phyloP scores from a whole-genome alignment of 2,113 vertebrate species.

The Siphamia tubifer region DNA sequence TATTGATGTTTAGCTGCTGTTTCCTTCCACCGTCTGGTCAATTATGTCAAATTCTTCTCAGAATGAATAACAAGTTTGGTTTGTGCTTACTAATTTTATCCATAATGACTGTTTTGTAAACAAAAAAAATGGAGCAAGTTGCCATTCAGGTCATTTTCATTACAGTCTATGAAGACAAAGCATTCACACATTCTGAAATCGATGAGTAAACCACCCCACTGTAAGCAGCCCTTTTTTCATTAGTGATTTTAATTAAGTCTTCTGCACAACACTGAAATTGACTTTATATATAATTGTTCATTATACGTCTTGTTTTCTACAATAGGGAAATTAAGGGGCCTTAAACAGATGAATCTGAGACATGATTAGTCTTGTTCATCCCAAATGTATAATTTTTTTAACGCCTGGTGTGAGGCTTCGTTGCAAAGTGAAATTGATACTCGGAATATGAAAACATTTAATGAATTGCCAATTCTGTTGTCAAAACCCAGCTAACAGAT shows the following conservation, averaged over 20 bases:
- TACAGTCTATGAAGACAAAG: slow-evolving; percentile 66
- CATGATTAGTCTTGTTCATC: slow-evolving; percentile 82
- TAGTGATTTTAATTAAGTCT: slow-evolving; percentile 85
- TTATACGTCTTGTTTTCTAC: slow-evolving; percentile 83
- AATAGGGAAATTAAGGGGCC: slow-evolving; percentile 81
- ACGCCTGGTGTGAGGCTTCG: slow-evolving; percentile 74
- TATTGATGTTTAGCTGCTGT: slow-evolving; percentile 44
- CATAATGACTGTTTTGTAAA: slow-evolving; percentile 70
- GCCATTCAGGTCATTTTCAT: slow-evolving; percentile 77
- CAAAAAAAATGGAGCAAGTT: slow-evolving; percentile 51
- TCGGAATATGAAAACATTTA: slow-evolving; percentile 74
- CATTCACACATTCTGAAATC: slow-evolving; percentile 73
- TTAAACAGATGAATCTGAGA: slow-evolving; percentile 81
- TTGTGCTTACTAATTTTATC: slow-evolving; percentile 54
- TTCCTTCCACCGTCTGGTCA: slow-evolving; percentile 43
- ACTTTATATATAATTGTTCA: slow-evolving; percentile 86
- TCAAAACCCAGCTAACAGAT: slow-evolving; percentile 76
- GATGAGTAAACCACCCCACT: slow-evolving; percentile 74
- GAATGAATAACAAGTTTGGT: slow-evolving; percentile 30
- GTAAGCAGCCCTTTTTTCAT: slow-evolving; percentile 81
- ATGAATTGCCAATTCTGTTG: slow-evolving; percentile 79
- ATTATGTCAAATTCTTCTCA: slow-evolving; percentile 49
- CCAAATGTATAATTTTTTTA: slow-evolving; percentile 81
- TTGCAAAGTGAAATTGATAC: slow-evolving; percentile 78
- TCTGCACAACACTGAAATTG: slow-evolving; percentile 81